Evolutionary conservation across 64 coral and sea anemone species (phyloP).

Genomic region (Porites lutea): DNA sequence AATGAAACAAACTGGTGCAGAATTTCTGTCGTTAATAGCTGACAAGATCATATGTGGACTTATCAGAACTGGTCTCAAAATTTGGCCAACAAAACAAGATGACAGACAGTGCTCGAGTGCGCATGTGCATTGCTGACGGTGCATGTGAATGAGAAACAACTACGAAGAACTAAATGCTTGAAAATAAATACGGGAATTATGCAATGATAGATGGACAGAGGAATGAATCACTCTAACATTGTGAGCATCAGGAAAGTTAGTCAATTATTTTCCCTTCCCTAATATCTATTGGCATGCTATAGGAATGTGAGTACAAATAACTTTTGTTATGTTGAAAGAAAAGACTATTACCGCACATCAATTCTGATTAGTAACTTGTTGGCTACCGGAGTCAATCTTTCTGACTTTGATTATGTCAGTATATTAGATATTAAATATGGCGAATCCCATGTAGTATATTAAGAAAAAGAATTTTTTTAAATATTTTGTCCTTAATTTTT

Average conservation of each 20-base stretch:
- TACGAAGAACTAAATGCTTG: background rate
- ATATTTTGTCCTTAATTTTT: too few relatives aligned
- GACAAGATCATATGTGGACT: slow-evolving; percentile 33
- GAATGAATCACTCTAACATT: background rate
- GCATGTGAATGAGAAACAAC: background rate
- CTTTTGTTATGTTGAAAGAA: background rate
- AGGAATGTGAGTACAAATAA: background rate
- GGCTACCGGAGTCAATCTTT: background rate
- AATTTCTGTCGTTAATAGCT: slow-evolving; percentile 25
- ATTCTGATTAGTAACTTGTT: background rate
- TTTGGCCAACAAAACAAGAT: background rate
- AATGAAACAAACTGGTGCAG: background rate
- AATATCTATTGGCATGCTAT: background rate
- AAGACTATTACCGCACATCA: slow-evolving; percentile 30
- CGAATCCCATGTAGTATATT: background rate
- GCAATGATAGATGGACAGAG: background rate
- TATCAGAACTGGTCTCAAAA: slow-evolving; percentile 11
- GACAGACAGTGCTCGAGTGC: background rate
- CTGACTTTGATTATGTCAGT: too few relatives aligned
- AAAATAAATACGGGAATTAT: background rate
- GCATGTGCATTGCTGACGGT: background rate
- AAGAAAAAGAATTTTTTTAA: too few relatives aligned
- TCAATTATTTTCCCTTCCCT: background rate
- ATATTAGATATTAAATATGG: too few relatives aligned
- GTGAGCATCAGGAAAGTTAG: background rate